Conservation (phyloP, 92 coral and sea anemone genomes). For the Galaxea fascicularis region DNA sequence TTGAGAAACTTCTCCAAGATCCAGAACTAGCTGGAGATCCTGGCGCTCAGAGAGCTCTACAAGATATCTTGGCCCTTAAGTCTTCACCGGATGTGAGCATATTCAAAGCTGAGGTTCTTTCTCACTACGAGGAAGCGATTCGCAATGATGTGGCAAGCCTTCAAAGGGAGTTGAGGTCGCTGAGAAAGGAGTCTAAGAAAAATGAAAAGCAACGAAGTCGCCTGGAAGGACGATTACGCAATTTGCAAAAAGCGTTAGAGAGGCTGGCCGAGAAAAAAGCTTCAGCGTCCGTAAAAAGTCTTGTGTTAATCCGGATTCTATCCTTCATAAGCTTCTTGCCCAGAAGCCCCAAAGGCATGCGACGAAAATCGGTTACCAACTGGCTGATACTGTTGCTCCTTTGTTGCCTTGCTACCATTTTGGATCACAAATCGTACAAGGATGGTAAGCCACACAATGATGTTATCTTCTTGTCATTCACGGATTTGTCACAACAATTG, state of each 20-base stretch:
- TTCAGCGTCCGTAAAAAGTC: not conserved
- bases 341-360: not conserved
- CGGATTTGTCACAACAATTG: not conserved
- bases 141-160: not conserved
- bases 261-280: not conserved
- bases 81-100: conserved; percentile 13
- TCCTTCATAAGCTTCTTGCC: not conserved
- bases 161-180: conserved; percentile 3
- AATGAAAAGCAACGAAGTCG: conserved; percentile 18
- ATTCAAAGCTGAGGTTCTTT: conserved; percentile 15
- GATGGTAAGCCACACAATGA: conserved; percentile 10
- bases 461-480: not conserved
- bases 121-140: conserved; percentile 23
- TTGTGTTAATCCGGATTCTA: not conserved
- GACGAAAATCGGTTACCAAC: not conserved
- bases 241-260: not conserved
- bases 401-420: not conserved
- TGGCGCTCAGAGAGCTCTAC: conserved; percentile 55
- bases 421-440: conserved; percentile 26
- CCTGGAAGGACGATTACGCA: conserved; percentile 23
- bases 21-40: conserved; percentile 68
- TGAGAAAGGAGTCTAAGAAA: conserved; percentile 32
- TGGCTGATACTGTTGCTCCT: conserved; percentile 9
- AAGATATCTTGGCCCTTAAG: conserved; percentile 25
- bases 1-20: conserved; percentile 72